Evolutionary conservation across 2,888 invertebrate genomes (phyloP).

Genomic region (Stegophylla sp.): DNA sequence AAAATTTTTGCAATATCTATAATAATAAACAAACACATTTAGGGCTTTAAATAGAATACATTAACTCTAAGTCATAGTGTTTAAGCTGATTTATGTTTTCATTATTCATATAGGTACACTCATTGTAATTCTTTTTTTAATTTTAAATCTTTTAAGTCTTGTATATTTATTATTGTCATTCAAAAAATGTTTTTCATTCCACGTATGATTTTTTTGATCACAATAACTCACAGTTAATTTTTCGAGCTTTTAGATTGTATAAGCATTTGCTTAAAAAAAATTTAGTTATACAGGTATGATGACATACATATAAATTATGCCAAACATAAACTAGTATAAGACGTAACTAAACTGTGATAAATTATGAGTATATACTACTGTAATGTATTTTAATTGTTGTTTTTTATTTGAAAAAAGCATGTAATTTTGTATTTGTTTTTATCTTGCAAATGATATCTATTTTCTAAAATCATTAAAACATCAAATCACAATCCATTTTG

Average conservation of each 20-base stretch:
- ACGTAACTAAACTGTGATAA: slow-evolving; percentile 59
- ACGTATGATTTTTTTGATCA: slow-evolving; percentile 47
- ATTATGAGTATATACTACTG: slow-evolving; percentile 50
- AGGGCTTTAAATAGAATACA: slow-evolving; percentile 38
- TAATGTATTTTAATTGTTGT: slow-evolving; percentile 56
- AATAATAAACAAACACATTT: slow-evolving; percentile 30
- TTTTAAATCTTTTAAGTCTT: slow-evolving; percentile 41
- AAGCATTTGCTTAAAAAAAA: slow-evolving; percentile 50
- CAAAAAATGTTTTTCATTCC: slow-evolving; percentile 52
- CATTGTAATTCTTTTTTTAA: slow-evolving; percentile 38
- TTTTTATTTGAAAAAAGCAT: slow-evolving; percentile 49
- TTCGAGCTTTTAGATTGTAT: slow-evolving; percentile 51
- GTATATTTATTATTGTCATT: slow-evolving; percentile 27
- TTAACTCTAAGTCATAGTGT: slow-evolving; percentile 58
- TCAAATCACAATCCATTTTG: slow-evolving; percentile 21
- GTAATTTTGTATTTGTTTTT: slow-evolving; percentile 41
- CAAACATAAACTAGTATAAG: slow-evolving; percentile 57
- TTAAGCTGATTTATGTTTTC: slow-evolving; percentile 30
- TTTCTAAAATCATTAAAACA: slow-evolving; percentile 16
- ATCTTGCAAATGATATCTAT: slow-evolving; percentile 39
- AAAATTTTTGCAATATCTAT: slow-evolving; percentile 8
- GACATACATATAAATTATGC: slow-evolving; percentile 56
- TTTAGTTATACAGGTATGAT: slow-evolving; percentile 57
- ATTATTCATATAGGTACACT: neutral
- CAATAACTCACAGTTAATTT: slow-evolving; percentile 51